Conservation (phyloP, 2,113 vertebrate species). For the Pseudorectes ferrugineus region DNA sequence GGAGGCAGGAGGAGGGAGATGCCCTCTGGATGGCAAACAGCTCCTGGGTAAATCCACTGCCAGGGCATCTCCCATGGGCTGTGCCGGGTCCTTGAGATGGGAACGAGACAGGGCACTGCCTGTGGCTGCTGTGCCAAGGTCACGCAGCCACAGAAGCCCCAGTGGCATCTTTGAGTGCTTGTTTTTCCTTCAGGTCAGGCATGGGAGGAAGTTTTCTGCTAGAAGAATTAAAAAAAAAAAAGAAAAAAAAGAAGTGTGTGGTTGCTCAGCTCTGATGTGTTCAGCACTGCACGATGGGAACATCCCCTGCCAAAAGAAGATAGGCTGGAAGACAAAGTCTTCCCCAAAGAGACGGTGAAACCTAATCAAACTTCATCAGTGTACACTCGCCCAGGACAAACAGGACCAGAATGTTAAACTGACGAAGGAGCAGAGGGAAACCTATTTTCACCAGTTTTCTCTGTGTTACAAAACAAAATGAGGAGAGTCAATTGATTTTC, state of each 20-base stretch:
- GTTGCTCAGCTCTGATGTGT: neutral
- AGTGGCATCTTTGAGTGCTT: neutral
- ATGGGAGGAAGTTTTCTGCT: neutral
- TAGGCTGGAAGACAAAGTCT: neutral
- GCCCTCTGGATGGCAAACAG: neutral
- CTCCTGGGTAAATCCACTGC: neutral
- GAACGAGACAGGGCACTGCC: rapidly evolving
- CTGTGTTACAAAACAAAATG: neutral
- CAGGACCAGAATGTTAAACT: constrained; percentile 21
- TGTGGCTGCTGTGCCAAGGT: neutral
- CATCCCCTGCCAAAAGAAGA: neutral
- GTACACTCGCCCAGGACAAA: neutral
- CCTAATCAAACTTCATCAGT: neutral
- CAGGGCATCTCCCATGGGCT: neutral
- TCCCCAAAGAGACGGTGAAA: constrained; percentile 9
- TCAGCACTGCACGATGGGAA: neutral
- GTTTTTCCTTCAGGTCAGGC: neutral
- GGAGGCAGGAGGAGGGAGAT: neutral
- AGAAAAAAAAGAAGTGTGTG: neutral
- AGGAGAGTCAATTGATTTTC: neutral
- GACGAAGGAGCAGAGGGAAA: neutral
- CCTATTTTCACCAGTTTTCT: neutral
- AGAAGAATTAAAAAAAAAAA: neutral
- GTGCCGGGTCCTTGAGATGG: neutral
- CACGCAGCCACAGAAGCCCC: neutral